phyloP scores from a whole-genome alignment of 2,113 vertebrate species.

The Macquaria ambigua region DNA sequence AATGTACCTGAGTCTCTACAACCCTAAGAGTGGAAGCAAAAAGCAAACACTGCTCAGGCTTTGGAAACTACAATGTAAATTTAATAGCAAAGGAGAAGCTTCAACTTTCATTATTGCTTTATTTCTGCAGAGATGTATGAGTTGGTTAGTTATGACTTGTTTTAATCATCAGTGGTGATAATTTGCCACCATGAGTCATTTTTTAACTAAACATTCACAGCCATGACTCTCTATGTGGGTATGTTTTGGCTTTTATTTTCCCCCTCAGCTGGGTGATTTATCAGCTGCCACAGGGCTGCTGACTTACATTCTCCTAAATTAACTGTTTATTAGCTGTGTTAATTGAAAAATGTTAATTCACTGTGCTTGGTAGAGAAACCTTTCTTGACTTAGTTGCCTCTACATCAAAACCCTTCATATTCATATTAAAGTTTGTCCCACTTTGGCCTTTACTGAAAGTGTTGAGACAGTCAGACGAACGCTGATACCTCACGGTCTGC shows the following conservation, averaged over 20 bases:
- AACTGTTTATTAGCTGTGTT: slow-evolving; percentile 10
- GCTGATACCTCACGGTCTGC: no score
- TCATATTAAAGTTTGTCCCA: neutral
- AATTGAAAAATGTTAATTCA: slow-evolving; percentile 7
- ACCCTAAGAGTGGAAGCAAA: neutral
- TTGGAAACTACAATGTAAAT: neutral
- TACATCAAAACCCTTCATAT: neutral
- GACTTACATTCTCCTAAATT: neutral
- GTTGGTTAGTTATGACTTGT: no score
- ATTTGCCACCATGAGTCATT: neutral
- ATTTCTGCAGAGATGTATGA: neutral
- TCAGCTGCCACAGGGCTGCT: slow-evolving; percentile 15
- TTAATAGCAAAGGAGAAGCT: neutral
- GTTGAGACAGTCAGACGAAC: no score
- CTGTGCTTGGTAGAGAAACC: neutral
- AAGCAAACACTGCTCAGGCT: neutral
- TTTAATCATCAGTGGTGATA: no score
- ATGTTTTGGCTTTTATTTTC: neutral
- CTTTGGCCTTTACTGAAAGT: no score
- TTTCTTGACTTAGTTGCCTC: neutral
- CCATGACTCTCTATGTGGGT: neutral
- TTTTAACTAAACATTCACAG: neutral
- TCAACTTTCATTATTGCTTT: neutral
- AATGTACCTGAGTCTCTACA: no score
- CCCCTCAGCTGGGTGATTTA: neutral